Percentiles rank a stretch among this genome's conserved stretches.
Conservation (phyloP, 2,113 vertebrate genomes). For the Daphoenositta chrysoptera region DNA sequence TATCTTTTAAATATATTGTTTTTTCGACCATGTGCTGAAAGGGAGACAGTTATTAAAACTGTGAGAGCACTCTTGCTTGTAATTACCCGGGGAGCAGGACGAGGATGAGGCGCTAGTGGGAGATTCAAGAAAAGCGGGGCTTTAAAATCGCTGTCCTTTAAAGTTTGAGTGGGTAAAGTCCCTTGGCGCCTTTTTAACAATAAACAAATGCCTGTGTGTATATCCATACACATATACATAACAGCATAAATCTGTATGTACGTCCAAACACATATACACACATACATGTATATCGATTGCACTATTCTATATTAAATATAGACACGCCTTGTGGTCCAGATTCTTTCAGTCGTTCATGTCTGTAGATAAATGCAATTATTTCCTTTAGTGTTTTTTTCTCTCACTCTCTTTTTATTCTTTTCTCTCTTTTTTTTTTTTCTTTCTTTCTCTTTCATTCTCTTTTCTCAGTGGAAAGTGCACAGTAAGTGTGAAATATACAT, state of each 20-base stretch:
- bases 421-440: rapidly evolving
- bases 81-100: background rate
- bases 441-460: background rate
- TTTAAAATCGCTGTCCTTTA: background rate
- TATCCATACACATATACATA: background rate
- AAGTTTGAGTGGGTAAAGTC: background rate
- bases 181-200: background rate
- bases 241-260: background rate
- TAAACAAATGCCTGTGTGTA: background rate
- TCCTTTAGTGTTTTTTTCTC: background rate
- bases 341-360: background rate
- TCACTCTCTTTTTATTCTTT: rapidly evolving
- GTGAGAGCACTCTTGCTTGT: background rate
- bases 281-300: background rate
- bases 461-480: constrained; percentile 27
- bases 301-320: background rate
- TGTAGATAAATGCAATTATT: background rate
- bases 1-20: background rate
- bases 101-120: background rate
- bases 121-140: background rate
- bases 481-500: constrained; percentile 66
- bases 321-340: background rate
- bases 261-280: background rate
- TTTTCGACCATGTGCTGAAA: constrained; percentile 26
- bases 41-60: constrained; percentile 28